These are phyloP conservation scores for Parnassius apollo DNA, from an alignment of 2,888 invertebrate species.

Conservation along the genomic window DNA sequence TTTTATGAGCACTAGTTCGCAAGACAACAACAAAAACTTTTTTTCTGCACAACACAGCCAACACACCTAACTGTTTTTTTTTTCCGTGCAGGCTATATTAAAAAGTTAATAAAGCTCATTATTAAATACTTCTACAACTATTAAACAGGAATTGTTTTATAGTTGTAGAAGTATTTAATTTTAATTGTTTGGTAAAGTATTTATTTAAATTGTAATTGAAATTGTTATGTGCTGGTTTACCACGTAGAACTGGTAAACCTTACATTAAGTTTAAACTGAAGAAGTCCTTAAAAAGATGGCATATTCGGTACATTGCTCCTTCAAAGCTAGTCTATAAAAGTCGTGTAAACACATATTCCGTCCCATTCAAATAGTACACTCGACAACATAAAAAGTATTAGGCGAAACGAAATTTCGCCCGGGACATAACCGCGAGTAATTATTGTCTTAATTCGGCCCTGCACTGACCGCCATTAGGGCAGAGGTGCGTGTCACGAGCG, in stretches of 20 bases:
- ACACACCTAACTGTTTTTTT: no score
- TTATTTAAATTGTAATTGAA: no score
- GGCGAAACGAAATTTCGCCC: constrained; percentile 63
- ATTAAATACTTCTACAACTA: no score
- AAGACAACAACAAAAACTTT: no score
- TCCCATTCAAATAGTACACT: constrained; percentile 45
- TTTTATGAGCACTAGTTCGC: no score
- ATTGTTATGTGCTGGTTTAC: neutral
- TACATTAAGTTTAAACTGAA: neutral
- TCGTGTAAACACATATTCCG: constrained; percentile 41
- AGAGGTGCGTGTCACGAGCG: constrained; percentile 37
- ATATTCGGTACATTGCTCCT: constrained; percentile 24
- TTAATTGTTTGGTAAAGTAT: no score
- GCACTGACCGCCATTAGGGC: constrained; percentile 67
- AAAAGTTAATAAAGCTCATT: no score
- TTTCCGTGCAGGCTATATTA: no score
- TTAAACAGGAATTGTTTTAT: no score
- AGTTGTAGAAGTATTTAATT: no score
- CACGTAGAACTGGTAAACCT: neutral
- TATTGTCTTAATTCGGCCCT: constrained; percentile 77
- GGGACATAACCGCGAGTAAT: constrained; percentile 61
- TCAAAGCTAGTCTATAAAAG: constrained; percentile 33
- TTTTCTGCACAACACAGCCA: no score
- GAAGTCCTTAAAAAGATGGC: constrained; percentile 5
- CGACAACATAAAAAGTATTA: constrained; percentile 69